Base-by-base conservation (phyloP, 2,888 invertebrate genomes). In the Neria commutata region DNA sequence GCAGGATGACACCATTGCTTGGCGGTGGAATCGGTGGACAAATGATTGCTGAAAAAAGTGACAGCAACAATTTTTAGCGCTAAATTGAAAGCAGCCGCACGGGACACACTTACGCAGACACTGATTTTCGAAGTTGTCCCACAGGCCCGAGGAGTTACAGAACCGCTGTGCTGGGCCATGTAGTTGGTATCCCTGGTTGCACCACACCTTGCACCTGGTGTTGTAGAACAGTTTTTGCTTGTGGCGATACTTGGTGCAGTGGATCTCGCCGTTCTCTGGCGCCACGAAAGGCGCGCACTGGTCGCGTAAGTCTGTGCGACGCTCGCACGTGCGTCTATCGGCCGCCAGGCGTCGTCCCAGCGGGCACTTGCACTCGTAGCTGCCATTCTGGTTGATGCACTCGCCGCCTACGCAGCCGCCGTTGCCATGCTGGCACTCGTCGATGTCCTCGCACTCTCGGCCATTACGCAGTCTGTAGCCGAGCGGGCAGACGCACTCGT, bases 401-500 rank as follows among this genome's bases (percentile, higher is more conserved):
- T 70, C 69, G 17, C 72, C 68, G 17, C 69, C 67, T 58, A 75
- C 52, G 67, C 83, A 80, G 10, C 81, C 83, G 1, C 79, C 82
- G 62, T 82, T 81, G 29, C 77, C 53, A 6, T 69, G 65, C 11
- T 78, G 67, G 63, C 87, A 87, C 73, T 87, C 87, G 68, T 88
- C 81, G 10, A 86, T 74, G 70, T 86, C 86, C n/a, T 75, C 66
- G 62, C 85, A 85, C 3, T 83, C 80, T 17, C 81, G 82, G 49
- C 84, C 83, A 16, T 75, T 72, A 4, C 81, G 81, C 5, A 85
- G 76, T 6, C 73, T 67, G 69, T 82, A 87, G 0, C 89, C 89
- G 2, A 78, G 71, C 14, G 85, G 85, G 68, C 90, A 90, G n/a
- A 77, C 77, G 73, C 91, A 91, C 60, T 82, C 81, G 40, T 81